Evolutionary conservation across 2,888 invertebrate species (phyloP), one percentile per base, ranked within the genome.

Genomic region (Acrobasis repandana): DNA sequence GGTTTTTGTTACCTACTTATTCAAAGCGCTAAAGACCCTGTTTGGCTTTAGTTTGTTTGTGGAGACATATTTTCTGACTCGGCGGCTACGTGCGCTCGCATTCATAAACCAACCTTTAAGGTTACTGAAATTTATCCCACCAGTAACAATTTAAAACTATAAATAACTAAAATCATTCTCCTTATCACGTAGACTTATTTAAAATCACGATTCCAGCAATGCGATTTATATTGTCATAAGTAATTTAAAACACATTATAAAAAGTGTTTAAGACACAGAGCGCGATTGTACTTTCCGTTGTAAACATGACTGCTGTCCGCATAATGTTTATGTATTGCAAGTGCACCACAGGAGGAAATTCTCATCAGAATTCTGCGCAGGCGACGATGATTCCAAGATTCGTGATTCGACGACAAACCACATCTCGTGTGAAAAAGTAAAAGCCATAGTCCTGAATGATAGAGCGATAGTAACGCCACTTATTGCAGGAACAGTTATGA

Each of bases 401-500:
- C 90, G 89, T 89, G 90, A 78, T 75, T 74, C 72, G 91, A 82
- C 84, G 83, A 77, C 75, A 74, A 85, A 89, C 77, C 77, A 77
- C 77, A 88, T 85, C 86, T 85, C 80, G 86, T 89, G 90, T 86
- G 89, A 89, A 90, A 89, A 86, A 90, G 82, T 88, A 86, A 86
- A 83, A 86, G 81, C 34, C 20, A 36, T 34, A 36, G 16, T 36
- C 48, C 18, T 47, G 48, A 16, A 16, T 18, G 47, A 58, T 48
- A 10, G 34, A 34, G 15, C 33, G 11, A 34, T 36, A 16, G 33
- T 11, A 33, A 9, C 34, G 18, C 14, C 28, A 47, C 47, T n/a
- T 28, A 50, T 51, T 56, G 38, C 11, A 28, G 28, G 10, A 14
- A 33, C 28, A 9, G 43, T 15, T 34, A 15, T 16, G 57, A 11